These are phyloP conservation scores for Plestiodon gilberti DNA, from an alignment of 2,113 vertebrate genomes.

Conservation along the genomic window DNA sequence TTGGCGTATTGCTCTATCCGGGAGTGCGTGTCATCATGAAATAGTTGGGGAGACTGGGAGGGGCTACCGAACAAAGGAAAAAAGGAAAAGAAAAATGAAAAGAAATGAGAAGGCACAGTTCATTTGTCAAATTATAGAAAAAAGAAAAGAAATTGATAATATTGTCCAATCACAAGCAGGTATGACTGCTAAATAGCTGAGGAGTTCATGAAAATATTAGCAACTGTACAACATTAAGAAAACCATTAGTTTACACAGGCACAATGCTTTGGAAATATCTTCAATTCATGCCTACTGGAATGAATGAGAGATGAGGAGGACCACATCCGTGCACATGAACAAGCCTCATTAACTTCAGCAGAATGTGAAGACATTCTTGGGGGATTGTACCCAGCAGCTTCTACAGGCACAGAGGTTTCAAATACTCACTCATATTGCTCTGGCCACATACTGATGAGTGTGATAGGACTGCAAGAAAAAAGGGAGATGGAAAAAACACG, in stretches of 20 bases:
- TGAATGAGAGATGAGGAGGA: background rate
- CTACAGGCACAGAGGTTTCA: constrained; percentile 9
- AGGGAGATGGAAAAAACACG: constrained; percentile 69
- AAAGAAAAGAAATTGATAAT: background rate
- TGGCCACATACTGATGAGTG: constrained; percentile 99
- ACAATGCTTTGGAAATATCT: background rate
- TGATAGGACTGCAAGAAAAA: constrained; percentile 90
- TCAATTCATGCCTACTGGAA: background rate
- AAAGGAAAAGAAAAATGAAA: background rate
- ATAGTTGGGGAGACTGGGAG: constrained; percentile 90
- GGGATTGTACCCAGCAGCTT: background rate
- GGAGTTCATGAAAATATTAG: constrained; percentile 43
- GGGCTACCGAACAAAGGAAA: constrained; percentile 77
- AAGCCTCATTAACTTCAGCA: background rate
- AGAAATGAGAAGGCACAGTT: constrained; percentile 12
- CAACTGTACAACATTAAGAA: constrained; percentile 35
- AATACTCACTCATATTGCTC: constrained; percentile 99
- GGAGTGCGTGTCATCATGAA: constrained; percentile 97
- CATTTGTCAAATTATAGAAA: background rate
- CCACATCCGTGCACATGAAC: background rate
- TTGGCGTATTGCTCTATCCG: constrained; percentile 96
- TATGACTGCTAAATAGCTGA: constrained; percentile 9
- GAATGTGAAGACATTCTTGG: background rate
- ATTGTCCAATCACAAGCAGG: constrained; percentile 31
- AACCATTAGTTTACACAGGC: background rate